Base-by-base conservation (phyloP, 2,113 vertebrate species). In the Colaptes auratus region DNA sequence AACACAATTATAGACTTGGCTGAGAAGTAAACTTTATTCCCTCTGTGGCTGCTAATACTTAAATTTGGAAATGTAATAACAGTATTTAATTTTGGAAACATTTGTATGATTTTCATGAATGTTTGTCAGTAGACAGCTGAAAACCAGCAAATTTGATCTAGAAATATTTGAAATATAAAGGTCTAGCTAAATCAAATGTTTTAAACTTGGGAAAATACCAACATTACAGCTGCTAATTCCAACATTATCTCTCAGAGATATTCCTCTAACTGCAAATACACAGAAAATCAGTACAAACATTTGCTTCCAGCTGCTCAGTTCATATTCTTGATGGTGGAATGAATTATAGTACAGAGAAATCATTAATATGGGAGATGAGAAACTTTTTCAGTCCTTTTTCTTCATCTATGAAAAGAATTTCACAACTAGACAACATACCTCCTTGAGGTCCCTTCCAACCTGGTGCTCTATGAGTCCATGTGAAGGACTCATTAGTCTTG, bases 1-100 rank as follows among this genome's bases (percentile, higher is more conserved):
- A 88, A 94, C 39, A 73, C 82, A 91, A 77, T 89, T 95, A 85
- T 1, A 88, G 75, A 92, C 63, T 89, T 87, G 78, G 77, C 78
- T 44, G 13, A 84, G 42, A 84, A 87, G 20, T 71, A 79, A 82
- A 82, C 5, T 50, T 80, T 72, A 56, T 33, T 9, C 52, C 64
- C 48, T 77, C 69, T 78, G 33, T 77, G 35, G 17, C 36, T 93
- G 66, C 72, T 77, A 73, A 79, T 80, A 80, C 52, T 90, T 92
- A 44, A 70, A 83, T 39, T 39, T 39, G 39, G 39, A 39, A 39
- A 39, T 11, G 11, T 39, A 39, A 39, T 39, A 4, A 39, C 10
- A 39, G 10, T 39, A 39, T 11, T 39, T 39, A 39, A 66, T 55
- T 14, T 73, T 86, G 46, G 73, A 94, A 92, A 25, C 27, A 33